These are phyloP conservation scores for Hirudinaria manillensis DNA, from an alignment of 2,888 invertebrate species.

Conservation along the genomic window DNA sequence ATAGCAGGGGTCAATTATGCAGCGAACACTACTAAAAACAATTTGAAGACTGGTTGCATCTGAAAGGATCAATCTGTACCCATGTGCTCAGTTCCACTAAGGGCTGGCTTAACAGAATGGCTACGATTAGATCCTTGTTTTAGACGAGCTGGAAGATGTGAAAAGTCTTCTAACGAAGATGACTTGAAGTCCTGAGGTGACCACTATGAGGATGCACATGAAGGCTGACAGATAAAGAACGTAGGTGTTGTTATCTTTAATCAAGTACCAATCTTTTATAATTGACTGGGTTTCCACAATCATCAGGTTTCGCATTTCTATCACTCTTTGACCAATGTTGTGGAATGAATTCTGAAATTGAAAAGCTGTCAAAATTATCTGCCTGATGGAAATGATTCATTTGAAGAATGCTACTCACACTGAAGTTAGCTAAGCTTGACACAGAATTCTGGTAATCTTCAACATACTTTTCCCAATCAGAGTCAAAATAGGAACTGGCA, in stretches of 20 bases:
- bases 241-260: slow-evolving; percentile 19
- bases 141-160: slow-evolving; percentile 31
- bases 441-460: slow-evolving; percentile 81
- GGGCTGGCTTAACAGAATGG: too few species aligned
- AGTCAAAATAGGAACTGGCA: slow-evolving; percentile 53
- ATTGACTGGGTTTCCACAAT: background rate
- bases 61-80: too few species aligned
- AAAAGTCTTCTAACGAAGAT: slow-evolving; percentile 84
- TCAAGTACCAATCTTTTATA: slow-evolving; percentile 25
- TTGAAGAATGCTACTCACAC: slow-evolving; percentile 57
- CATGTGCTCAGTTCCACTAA: too few species aligned
- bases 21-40: too few species aligned
- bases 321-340: background rate
- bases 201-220: slow-evolving; percentile 75
- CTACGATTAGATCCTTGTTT: too few species aligned
- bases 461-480: slow-evolving; percentile 77
- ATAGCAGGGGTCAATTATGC: too few species aligned
- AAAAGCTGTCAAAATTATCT: background rate
- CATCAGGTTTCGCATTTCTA: background rate
- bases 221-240: slow-evolving; percentile 68
- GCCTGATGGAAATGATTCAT: background rate
- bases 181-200: slow-evolving; percentile 73
- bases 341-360: slow-evolving; percentile 13
- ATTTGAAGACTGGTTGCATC: too few species aligned
- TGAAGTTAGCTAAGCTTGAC: slow-evolving; percentile 82